Base-by-base conservation (phyloP, 2,797 vertebrate genomes). In the Rhinella marina region DNA sequence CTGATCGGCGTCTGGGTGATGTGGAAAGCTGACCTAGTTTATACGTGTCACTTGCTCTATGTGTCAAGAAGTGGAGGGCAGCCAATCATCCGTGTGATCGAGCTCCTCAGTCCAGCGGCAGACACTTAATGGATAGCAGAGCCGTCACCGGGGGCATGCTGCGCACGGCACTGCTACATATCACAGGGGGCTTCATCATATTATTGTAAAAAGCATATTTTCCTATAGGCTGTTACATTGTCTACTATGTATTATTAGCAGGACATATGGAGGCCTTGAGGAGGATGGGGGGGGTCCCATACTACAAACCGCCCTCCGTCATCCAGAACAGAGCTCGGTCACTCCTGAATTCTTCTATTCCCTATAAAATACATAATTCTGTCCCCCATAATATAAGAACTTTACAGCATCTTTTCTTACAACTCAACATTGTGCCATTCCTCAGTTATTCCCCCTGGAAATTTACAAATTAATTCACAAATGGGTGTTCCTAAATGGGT, bases 21-120 rank as follows among this genome's bases (percentile, higher is more conserved):
- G 32, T 19, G 12, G 50, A 70, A 68, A 52, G 62, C 75, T 88
- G 87, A 88, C 87, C 87, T 85, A 88, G 32, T 85, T 87, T 88
- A 64, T 52, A 85, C 62, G 66, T 88, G 87, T 81, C 82, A 88
- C 14, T 70, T 59, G 62, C 66, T 79, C 54, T 12, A 73, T 73
- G 32, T 61, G 41, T 52, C 66, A 17, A 66, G 82, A 73, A 56
- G n/a, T 73, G n/a, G 59, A 23, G 72, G 64, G 66, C 41, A 21
- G 64, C 64, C 82, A 82, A 81, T 62, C 82, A 81, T 77, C 82
- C 56, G 19, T 62, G 76, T 13, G 21, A 82, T 59, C 1, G 16
- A 14, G 27, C 73, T 50, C n/a, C 73, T 32, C 23, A 23, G 12
- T 23, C 27, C 76, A 79, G 41, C 59, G 48, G 13, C 16, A 61